A percentile compares a stretch with the other conserved stretches of the same genome.
These are phyloP conservation scores for Melanotus villosus DNA, from an alignment of 2,888 invertebrate genomes.

Conservation along the genomic window DNA sequence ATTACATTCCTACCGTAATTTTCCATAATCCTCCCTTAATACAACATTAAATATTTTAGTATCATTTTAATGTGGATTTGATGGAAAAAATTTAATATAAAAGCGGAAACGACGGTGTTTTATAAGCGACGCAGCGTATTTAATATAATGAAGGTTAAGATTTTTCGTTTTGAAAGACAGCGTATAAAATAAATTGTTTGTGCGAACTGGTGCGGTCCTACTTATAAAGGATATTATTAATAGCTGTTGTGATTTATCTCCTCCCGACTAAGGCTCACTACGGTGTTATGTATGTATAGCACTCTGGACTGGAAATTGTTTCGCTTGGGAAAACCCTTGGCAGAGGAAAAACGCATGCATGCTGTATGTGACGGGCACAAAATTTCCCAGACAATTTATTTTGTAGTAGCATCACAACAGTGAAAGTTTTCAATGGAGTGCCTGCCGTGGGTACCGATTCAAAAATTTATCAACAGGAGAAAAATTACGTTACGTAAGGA, in stretches of 20 bases:
- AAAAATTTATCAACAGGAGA: no score
- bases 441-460: no score
- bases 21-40: no score
- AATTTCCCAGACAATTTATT: slow-evolving; percentile 18
- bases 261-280: slow-evolving; percentile 14
- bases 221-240: slow-evolving; percentile 18
- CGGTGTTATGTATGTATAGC: slow-evolving; percentile 12
- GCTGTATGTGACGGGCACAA: background rate
- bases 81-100: slow-evolving; percentile 7
- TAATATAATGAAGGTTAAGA: slow-evolving; percentile 9
- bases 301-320: slow-evolving; percentile 15
- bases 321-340: slow-evolving; percentile 17
- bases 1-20: no score
- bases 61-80: background rate
- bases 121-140: background rate
- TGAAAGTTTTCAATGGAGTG: background rate
- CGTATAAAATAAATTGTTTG: slow-evolving; percentile 7
- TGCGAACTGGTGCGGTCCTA: slow-evolving; percentile 4
- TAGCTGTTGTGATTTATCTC: slow-evolving; percentile 15
- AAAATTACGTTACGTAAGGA: no score
- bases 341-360: slow-evolving; percentile 9
- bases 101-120: background rate
- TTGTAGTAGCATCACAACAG: background rate
- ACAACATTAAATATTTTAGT: no score
- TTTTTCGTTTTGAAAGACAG: background rate